phyloP scores from a whole-genome alignment of 2,797 vertebrate genomes.

The Alectoris magna region DNA sequence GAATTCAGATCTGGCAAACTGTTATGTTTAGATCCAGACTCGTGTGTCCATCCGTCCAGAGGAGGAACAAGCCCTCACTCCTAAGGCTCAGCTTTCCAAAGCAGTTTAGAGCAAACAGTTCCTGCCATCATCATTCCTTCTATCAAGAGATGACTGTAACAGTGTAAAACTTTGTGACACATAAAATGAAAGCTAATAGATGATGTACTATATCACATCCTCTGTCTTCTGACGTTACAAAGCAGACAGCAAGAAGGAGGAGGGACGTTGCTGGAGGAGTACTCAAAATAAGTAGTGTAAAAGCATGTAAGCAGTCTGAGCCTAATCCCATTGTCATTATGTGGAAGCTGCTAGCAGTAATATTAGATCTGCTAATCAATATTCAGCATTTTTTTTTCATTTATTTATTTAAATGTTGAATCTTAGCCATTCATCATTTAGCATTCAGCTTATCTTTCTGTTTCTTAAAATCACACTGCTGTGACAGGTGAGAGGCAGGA shows the following conservation, averaged over 20 bases:
- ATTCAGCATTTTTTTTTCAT: neutral
- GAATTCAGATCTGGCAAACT: neutral
- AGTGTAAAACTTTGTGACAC: neutral
- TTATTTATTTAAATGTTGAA: neutral
- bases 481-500: constrained; percentile 29
- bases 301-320: neutral
- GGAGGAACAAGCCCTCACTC: fast-evolving
- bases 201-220: neutral
- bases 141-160: neutral
- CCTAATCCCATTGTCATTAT: neutral
- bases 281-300: neutral
- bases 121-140: neutral
- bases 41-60: fast-evolving
- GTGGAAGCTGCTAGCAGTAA: neutral
- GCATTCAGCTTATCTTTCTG: constrained; percentile 2
- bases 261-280: neutral
- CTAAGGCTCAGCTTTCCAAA: neutral
- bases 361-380: neutral
- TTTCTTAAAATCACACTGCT: constrained; percentile 23
- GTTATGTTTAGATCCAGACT: neutral
- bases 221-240: neutral
- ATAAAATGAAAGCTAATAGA: neutral
- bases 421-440: constrained; percentile 10
- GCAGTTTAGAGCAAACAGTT: neutral
- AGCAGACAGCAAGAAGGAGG: neutral